Conservation (phyloP, 2,888 invertebrate species). For the Ecdyonurus torrentis region DNA sequence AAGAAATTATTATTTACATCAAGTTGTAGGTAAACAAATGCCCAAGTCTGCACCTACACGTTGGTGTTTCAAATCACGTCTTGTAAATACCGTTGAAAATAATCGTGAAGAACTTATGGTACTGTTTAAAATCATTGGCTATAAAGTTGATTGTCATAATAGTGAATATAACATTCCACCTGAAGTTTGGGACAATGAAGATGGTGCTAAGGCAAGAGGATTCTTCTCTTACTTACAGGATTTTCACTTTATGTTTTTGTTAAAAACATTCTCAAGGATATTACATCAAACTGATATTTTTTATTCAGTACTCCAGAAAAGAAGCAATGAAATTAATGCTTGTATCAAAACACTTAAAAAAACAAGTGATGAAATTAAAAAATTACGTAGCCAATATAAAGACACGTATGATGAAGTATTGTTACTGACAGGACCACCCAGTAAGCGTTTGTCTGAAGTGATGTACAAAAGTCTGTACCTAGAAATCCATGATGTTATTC, state of each 20-base stretch:
- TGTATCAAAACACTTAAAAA: not conserved
- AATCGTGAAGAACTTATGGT: not conserved
- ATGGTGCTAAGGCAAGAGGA: not conserved
- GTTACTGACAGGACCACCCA: not conserved
- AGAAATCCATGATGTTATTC: slow-evolving; percentile 8
- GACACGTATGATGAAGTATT: not conserved
- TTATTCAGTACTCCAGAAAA: not conserved
- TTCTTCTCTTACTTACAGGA: not conserved
- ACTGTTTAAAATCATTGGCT: not conserved
- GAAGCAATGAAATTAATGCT: not conserved
- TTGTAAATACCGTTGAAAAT: not conserved
- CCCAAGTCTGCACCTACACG: not conserved
- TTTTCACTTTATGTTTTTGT: not conserved
- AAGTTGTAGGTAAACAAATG: not conserved
- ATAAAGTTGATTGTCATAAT: not conserved
- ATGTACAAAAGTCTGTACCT: not conserved
- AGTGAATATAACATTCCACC: too few relatives aligned
- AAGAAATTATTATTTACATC: not conserved
- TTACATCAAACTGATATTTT: not conserved
- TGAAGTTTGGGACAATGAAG: not conserved
- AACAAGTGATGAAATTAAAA: not conserved
- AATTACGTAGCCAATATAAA: not conserved
- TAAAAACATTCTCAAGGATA: not conserved
- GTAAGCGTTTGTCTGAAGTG: not conserved
- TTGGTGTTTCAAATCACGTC: not conserved